phyloP scores from a whole-genome alignment of 2,113 vertebrate species.

The Sylvilagus bachmani region DNA sequence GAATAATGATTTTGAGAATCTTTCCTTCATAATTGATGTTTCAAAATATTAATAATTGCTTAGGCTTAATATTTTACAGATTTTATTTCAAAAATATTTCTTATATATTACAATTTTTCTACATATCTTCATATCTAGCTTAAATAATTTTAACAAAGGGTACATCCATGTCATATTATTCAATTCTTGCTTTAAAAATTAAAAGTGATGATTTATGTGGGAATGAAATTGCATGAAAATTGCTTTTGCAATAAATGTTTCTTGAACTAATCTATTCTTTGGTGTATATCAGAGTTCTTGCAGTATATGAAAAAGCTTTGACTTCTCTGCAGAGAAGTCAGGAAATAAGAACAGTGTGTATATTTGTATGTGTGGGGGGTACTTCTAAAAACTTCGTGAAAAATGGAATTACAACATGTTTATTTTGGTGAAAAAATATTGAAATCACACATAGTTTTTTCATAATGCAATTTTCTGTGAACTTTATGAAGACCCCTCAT shows the following conservation, averaged over 20 bases:
- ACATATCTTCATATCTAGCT: background rate
- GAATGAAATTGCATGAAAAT: background rate
- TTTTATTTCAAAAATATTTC: slow-evolving; percentile 39
- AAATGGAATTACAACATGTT: too few relatives aligned
- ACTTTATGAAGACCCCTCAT: too few relatives aligned
- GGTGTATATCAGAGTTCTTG: background rate
- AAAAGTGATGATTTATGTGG: background rate
- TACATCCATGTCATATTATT: background rate
- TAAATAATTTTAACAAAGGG: slow-evolving; percentile 9
- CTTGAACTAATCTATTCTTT: background rate
- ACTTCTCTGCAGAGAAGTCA: background rate
- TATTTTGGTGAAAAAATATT: too few relatives aligned
- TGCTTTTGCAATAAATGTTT: slow-evolving; percentile 23
- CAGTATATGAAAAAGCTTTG: background rate
- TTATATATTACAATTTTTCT: background rate
- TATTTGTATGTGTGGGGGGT: background rate
- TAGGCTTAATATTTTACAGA: background rate
- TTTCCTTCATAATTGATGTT: slow-evolving; percentile 1
- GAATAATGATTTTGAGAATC: background rate
- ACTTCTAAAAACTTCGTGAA: too few relatives aligned
- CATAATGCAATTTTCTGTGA: too few relatives aligned
- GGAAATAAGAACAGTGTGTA: background rate
- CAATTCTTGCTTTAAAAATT: background rate
- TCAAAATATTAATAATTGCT: slow-evolving; percentile 21
- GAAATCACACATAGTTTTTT: too few relatives aligned